Base-by-base conservation (phyloP, 1,140 invertebrate species). In the Pogonognathellus flavescens region DNA sequence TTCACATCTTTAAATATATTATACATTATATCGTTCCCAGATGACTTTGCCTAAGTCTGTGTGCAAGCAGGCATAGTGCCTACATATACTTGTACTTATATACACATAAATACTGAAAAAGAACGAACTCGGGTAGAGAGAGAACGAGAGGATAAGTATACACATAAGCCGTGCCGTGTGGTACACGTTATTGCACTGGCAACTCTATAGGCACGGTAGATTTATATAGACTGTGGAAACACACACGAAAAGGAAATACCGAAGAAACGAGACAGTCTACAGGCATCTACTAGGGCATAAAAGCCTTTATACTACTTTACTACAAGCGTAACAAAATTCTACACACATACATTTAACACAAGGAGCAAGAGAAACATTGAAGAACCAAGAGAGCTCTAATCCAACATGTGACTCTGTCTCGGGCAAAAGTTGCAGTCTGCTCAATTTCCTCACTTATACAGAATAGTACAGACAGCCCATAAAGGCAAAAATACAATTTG, bases 361-460 rank as follows among this genome's bases (percentile, higher is more conserved):
- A 41, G 31, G 6, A n/a, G n/a, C n/a, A n/a, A n/a, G 11, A 70
- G 22, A 41, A 22, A 70, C 70, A 76, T 41, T 18, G 14, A 76
- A 18, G 70, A 76, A 76, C 20, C 11, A 18, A 62, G 13, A 49
- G 70, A 76, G 31, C 6, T 3, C 2, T 76, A 49, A 76, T 41
- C 41, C 70, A 76, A 76, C 70, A 76, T 76, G 70, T 76, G 70
- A 76, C 70, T 76, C 70, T n/a, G 70, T 76, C 31, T 76, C 70
- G 70, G 41, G 70, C 70, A 76, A 76, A 76, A 76, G 70, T 50
- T 76, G 25, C 70, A 76, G 41, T 25, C 70, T 76, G 41, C 70
- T 76, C 70, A 41, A 70, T 70, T 70, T 70, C 41, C 16, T 76
- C 14, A 76, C 41, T 16, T 76, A 41, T 50, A 76, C 22, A 76